phyloP scores from a whole-genome alignment of 2,888 invertebrate species.

The Drosophila dives region DNA sequence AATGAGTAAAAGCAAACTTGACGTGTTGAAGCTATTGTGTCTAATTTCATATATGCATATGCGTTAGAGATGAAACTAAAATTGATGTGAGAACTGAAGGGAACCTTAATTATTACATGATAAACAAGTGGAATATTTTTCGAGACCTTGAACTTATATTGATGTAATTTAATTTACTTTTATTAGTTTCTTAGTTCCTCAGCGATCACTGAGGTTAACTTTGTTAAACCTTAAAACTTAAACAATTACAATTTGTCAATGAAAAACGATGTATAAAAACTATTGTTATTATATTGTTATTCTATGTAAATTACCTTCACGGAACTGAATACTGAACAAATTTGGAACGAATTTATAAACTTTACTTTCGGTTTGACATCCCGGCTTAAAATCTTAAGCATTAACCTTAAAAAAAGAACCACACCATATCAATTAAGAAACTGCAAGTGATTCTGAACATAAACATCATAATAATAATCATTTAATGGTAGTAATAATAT shows the following conservation, averaged over 20 bases:
- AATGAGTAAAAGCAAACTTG: constrained; percentile 26
- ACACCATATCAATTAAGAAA: neutral
- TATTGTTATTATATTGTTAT: neutral
- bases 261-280: neutral
- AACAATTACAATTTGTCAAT: neutral
- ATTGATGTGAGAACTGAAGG: neutral
- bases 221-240: neutral
- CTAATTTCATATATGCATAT: constrained; percentile 22
- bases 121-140: neutral
- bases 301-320: neutral
- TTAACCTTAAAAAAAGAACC: neutral
- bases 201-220: neutral
- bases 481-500: neutral
- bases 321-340: neutral
- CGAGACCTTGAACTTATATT: neutral
- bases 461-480: neutral
- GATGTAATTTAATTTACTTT: neutral
- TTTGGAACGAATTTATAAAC: neutral
- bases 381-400: neutral
- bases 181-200: too few relatives aligned
- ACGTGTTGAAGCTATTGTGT: constrained; percentile 52
- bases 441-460: neutral
- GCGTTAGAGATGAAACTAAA: constrained; percentile 31
- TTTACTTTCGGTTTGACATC: neutral
- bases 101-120: neutral